These are phyloP conservation scores for Aegithalos caudatus DNA, from an alignment of 2,113 vertebrate species.

Conservation along the genomic window DNA sequence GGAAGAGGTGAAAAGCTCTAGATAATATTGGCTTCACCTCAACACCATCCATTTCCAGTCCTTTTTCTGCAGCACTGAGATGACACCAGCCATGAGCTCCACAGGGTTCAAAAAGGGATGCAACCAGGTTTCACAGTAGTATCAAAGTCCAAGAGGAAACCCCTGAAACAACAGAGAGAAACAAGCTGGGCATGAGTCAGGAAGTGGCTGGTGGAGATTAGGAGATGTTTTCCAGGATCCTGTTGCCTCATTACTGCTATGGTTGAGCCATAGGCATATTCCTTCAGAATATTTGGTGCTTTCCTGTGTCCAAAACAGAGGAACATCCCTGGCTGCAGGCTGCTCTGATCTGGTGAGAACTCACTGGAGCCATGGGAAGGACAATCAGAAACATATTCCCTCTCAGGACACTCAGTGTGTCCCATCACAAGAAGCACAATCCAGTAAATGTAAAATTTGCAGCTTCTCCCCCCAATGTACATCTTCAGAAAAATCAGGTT, in stretches of 20 bases:
- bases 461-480: accelerated
- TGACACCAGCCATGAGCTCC: neutral
- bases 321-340: neutral
- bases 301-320: neutral
- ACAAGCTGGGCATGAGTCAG: neutral
- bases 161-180: neutral
- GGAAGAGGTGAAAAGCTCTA: neutral
- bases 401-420: neutral
- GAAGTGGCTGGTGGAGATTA: neutral
- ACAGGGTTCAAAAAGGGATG: neutral
- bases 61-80: neutral
- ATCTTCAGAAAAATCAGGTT: neutral
- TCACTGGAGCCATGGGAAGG: neutral
- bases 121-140: neutral
- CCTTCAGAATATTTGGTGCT: neutral
- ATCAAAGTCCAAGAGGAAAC: neutral
- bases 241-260: accelerated
- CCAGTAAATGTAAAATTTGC: neutral
- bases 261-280: neutral
- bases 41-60: neutral
- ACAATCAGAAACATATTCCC: neutral
- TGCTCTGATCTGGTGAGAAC: neutral
- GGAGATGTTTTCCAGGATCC: neutral
- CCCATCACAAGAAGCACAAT: neutral
- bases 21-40: neutral